Evolutionary conservation across 2,113 vertebrate genomes (phyloP).

Genomic region (Mionectes macconnelli): DNA sequence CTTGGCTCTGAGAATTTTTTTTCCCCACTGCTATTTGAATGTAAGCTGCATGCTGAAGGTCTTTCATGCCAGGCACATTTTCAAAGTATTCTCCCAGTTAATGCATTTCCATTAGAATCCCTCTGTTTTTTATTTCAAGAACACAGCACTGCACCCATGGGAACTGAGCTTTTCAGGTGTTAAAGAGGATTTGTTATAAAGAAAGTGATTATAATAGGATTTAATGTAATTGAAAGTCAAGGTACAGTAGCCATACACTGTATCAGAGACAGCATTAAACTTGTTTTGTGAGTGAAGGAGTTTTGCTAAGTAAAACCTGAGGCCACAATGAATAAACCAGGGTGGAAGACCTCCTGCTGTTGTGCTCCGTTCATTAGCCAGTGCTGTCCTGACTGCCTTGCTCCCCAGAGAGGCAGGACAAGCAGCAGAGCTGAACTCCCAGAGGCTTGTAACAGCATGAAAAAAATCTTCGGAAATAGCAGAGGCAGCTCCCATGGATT

Average conservation of each 20-base stretch:
- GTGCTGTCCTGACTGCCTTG: not conserved
- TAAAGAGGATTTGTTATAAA: constrained; percentile 82
- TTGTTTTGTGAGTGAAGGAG: constrained; percentile 58
- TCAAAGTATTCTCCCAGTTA: constrained; percentile 55
- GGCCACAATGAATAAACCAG: not conserved
- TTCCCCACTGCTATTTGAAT: constrained; percentile 52
- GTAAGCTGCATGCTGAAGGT: constrained; percentile 31
- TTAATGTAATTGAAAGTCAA: constrained; percentile 81
- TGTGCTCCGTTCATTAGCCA: not conserved
- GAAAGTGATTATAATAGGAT: constrained; percentile 81
- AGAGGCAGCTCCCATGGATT: not conserved
- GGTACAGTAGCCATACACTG: constrained; percentile 73
- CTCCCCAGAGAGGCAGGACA: not conserved
- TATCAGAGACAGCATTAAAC: constrained; percentile 70
- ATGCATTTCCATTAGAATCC: constrained; percentile 67
- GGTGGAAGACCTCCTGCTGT: not conserved
- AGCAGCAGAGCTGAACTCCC: not conserved
- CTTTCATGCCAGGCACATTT: constrained; percentile 64
- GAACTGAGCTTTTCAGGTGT: constrained; percentile 78
- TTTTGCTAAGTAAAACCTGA: constrained; percentile 69
- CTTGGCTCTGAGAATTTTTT: constrained; percentile 57
- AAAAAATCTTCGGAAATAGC: not conserved
- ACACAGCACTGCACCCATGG: constrained; percentile 66
- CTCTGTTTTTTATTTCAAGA: constrained; percentile 74
- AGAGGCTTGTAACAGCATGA: not conserved